Evolutionary conservation across 1,140 invertebrate genomes (phyloP), one percentile per base, ranked within the genome.

Genomic region (Vollenhovia emeryi): DNA sequence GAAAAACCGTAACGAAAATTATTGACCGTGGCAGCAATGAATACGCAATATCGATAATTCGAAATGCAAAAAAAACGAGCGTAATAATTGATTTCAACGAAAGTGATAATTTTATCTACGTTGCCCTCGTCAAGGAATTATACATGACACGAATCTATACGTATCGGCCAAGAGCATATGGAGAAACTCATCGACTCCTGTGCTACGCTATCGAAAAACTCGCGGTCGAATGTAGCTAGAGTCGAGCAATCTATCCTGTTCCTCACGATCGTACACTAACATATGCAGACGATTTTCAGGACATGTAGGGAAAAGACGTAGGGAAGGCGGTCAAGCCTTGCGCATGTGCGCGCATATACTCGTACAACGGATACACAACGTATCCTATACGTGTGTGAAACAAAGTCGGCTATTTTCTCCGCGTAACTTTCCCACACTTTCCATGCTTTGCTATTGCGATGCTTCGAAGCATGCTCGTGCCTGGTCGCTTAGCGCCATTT

Each of bases 371-470:
- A n/a, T n/a, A n/a, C n/a, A n/a, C n/a, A n/a, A n/a, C n/a, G n/a
- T n/a, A n/a, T n/a, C n/a, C n/a, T 27, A 33, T 69, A 6, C 52
- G 15, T 66, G 62, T 85, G 78, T 85, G 82, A 88, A 91, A 93
- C 92, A 92, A 92, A 92, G 91, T 89, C 89, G 85, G 85, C 75
- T 92, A 94, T 94, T 94, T 94, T 94, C 93, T 91, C 93, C 86
- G 89, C 84, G 69, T 80, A 91, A 94, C 93, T 94, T 94, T 94
- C 94, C 93, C 93, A 94, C 94, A 94, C 93, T 94, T 94, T 94
- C 93, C 93, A 93, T 91, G 68, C 48, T 89, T 88, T 60, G 69
- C 69, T 83, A 11, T 69, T 71, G 66, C 71, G 60, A 52, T 78
- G 62, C 64, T 74, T 59, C n/a, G n/a, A 84, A n/a, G 24, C 52